Conservation (phyloP, 2,113 vertebrate genomes). For the Choloepus hoffmanni region DNA sequence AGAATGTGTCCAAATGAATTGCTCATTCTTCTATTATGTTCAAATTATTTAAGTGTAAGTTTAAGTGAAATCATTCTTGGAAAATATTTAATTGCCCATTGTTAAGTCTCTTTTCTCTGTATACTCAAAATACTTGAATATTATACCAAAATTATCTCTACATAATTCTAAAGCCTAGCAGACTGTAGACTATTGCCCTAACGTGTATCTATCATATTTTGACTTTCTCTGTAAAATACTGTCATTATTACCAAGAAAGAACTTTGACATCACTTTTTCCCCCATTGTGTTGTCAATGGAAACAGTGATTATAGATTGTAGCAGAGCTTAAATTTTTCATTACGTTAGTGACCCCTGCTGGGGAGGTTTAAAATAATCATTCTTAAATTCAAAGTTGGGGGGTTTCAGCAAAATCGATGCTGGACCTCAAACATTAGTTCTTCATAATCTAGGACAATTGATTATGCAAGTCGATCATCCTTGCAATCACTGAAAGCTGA, state of each 20-base stretch:
- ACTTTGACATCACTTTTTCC: background rate
- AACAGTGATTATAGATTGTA: background rate
- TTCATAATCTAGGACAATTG: background rate
- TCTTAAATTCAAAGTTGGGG: background rate
- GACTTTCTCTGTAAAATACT: background rate
- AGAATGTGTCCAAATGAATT: background rate
- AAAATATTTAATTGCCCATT: background rate
- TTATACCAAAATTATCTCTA: background rate
- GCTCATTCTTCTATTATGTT: background rate
- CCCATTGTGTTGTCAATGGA: background rate
- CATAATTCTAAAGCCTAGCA: background rate
- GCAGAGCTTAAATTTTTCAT: slow-evolving; percentile 72
- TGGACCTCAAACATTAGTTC: background rate
- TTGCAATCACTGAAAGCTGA: background rate
- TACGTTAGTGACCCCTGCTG: slow-evolving; percentile 83
- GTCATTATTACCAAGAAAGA: background rate
- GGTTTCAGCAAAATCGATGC: background rate
- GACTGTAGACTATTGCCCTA: background rate
- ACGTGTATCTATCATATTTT: background rate
- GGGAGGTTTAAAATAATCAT: slow-evolving; percentile 72
- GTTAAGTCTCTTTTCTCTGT: background rate
- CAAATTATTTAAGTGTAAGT: background rate
- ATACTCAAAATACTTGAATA: background rate
- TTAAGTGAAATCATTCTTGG: background rate
- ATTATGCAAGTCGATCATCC: background rate